Percentiles rank a stretch among this genome's conserved stretches.
These are phyloP conservation scores for Drosophila ezoana DNA, from an alignment of 2,888 invertebrate species.

Conservation along the genomic window DNA sequence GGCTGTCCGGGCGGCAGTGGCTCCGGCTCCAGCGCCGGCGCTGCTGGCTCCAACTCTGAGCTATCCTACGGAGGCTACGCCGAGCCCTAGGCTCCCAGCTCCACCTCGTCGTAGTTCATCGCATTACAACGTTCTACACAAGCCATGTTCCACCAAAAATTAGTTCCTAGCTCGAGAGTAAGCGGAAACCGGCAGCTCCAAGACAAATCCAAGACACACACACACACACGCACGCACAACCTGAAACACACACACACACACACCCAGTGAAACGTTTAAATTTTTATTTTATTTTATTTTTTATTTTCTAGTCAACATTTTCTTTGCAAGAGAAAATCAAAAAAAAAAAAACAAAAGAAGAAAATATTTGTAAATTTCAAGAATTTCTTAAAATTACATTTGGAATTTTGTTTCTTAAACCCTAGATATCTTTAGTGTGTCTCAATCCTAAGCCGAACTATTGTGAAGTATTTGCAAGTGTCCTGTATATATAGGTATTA, in stretches of 20 bases:
- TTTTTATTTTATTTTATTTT: slow-evolving; percentile 37
- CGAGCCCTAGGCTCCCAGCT: slow-evolving; percentile 66
- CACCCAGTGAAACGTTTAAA: slow-evolving; percentile 47
- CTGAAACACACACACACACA: slow-evolving; percentile 16
- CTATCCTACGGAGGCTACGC: slow-evolving; percentile 71
- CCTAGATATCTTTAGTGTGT: slow-evolving; percentile 47
- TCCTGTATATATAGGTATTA: slow-evolving; percentile 72
- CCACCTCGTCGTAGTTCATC: slow-evolving; percentile 6
- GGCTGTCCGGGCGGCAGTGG: slow-evolving; percentile 89
- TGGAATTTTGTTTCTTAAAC: slow-evolving; percentile 26
- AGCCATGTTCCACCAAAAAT: slow-evolving; percentile 85
- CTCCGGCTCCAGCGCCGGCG: slow-evolving; percentile 34
- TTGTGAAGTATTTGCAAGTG: slow-evolving; percentile 66
- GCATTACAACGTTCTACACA: slow-evolving; percentile 39
- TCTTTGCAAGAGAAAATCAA: slow-evolving; percentile 65
- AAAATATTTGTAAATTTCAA: slow-evolving; percentile 16
- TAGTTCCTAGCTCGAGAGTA: slow-evolving; percentile 84
- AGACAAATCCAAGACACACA: slow-evolving; percentile 32
- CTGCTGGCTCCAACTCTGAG: slow-evolving; percentile 48
- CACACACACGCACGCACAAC: slow-evolving; percentile 30
- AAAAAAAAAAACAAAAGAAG: slow-evolving; percentile 37
- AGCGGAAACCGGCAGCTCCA: slow-evolving; percentile 58
- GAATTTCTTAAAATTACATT: slow-evolving; percentile 11
- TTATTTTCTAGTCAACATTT: slow-evolving; percentile 82
- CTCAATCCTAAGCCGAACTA: slow-evolving; percentile 63